Base-by-base conservation (phyloP, 2,113 vertebrate species). In the Eidolon helvum region DNA sequence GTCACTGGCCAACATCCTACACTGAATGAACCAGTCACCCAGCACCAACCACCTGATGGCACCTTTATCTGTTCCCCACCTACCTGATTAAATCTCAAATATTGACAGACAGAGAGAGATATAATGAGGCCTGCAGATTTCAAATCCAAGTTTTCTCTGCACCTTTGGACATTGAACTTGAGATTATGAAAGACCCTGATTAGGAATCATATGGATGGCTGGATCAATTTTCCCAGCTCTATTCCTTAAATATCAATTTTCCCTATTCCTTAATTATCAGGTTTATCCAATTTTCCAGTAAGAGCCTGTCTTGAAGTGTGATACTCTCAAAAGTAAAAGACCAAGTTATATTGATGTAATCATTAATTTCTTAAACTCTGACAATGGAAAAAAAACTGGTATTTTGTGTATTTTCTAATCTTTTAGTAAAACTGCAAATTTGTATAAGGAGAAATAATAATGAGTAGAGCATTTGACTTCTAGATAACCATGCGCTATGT, bases 111-210 rank as follows among this genome's bases (percentile, higher is more conserved):
- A 86, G 2, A 77, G 50, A 63, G 48, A 97, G 45, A 38, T 40
- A 80, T 82, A 66, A 68, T 89, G 55, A 96, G 43, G 14, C 11
- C 55, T 77, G 5, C 28, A 87, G 84, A 91, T 82, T n/a, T 82
- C 33, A 87, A 90, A 79, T 96, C 80, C 86, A 90, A 85, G 30
- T 92, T 97, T 87, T 90, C 61, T 79, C 82, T 77, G 77, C 14
- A 75, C 66, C 77, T 97, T 95, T 97, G 85, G 55, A 98, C 88
- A 86, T 65, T 97, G 91, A 94, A 72, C 79, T 82, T 95, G 16
- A 85, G 65, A 72, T 95, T 92, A 65, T 9, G 28, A 90, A 97
- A 96, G 86, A 85, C 28, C 21, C 50, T 86, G 30, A n/a, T 83
- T 93, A 68, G 38, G 40, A 26, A 71, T 68, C 30, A 26, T 55